Percentiles rank a stretch among this genome's conserved stretches.
phyloP scores from a whole-genome alignment of 2,113 vertebrate genomes.

The Tachysurus vachellii region DNA sequence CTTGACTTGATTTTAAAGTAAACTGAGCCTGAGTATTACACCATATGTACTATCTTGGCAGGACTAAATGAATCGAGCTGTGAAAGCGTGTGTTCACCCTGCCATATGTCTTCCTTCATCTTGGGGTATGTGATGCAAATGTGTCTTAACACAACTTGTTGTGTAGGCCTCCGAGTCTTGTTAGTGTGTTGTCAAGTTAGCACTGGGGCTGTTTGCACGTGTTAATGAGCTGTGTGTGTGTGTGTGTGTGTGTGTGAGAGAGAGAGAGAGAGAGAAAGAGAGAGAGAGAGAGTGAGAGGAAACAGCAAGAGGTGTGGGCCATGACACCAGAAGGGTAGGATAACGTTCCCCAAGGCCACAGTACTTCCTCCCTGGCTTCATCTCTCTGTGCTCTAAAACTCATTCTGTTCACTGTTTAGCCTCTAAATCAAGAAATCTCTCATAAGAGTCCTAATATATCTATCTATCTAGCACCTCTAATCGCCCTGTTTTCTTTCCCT shows the following conservation, averaged over 20 bases:
- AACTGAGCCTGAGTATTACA: constrained; percentile 11
- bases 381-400: constrained; percentile 12
- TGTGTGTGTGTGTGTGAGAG: constrained; percentile 28
- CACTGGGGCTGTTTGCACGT: constrained; percentile 40
- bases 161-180: constrained; percentile 36
- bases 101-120: constrained; percentile 31
- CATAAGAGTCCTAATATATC: constrained; percentile 24
- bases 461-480: constrained; percentile 24
- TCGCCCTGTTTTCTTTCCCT: constrained; percentile 11
- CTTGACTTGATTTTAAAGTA: background rate
- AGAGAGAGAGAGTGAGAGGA: background rate
- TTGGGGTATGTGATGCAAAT: constrained; percentile 9
- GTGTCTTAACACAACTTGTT: constrained; percentile 31
- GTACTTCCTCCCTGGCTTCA: background rate
- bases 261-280: background rate
- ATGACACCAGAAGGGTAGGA: constrained; percentile 41
- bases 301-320: constrained; percentile 23
- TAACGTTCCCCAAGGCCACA: constrained; percentile 30
- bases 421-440: constrained; percentile 9
- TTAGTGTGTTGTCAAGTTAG: constrained; percentile 33
- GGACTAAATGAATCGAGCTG: constrained; percentile 25
- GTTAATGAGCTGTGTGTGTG: constrained; percentile 28
- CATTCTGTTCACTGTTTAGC: background rate
- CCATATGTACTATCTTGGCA: constrained; percentile 8
- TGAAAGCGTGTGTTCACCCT: constrained; percentile 19